Conservation (phyloP, 2,113 vertebrate genomes). For the Lycaon pictus region DNA sequence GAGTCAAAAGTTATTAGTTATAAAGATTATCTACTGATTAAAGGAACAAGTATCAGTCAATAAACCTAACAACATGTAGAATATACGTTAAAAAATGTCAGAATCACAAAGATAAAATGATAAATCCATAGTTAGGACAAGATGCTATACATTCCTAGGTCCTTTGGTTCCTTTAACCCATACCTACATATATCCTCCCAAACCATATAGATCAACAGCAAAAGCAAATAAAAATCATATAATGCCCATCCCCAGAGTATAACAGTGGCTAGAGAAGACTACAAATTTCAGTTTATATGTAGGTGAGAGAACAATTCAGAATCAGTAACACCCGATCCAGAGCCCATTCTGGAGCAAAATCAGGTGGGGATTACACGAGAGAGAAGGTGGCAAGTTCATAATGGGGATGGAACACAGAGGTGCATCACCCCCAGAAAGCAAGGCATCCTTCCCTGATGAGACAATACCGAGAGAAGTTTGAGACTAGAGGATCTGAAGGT, state of each 20-base stretch:
- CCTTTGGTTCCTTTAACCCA: not conserved
- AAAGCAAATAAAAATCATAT: constrained; percentile 30
- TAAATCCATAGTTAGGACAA: not conserved
- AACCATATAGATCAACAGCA: not conserved
- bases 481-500: not conserved
- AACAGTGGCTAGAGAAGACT: not conserved
- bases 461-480: not conserved
- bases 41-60: constrained; percentile 39
- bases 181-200: not conserved
- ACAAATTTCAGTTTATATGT: not conserved
- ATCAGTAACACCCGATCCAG: not conserved
- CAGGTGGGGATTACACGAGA: not conserved
- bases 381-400: not conserved
- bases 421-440: not conserved
- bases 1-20: not conserved
- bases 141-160: not conserved
- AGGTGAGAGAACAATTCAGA: not conserved
- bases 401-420: not conserved
- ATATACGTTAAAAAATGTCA: not conserved
- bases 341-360: not conserved
- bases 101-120: constrained; percentile 42
- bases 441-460: not conserved
- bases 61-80: not conserved
- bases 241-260: not conserved
- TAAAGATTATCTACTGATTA: not conserved